These are phyloP conservation scores for Gallinago stenura DNA, from an alignment of 2,797 vertebrate genomes.

Conservation along the genomic window DNA sequence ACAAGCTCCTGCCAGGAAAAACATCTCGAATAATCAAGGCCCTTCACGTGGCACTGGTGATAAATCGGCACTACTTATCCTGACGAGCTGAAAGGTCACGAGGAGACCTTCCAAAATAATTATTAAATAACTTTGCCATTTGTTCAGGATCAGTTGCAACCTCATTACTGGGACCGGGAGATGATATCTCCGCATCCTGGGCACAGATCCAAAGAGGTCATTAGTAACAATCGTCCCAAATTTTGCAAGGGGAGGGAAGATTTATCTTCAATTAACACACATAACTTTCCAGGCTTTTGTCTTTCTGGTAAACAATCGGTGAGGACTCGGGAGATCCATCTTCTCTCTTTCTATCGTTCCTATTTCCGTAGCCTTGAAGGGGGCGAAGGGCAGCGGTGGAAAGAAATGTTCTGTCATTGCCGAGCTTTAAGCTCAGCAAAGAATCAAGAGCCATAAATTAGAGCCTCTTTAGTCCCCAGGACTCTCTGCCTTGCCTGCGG, in stretches of 20 bases:
- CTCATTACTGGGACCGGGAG: slow-evolving; percentile 75
- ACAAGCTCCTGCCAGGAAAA: slow-evolving; percentile 52
- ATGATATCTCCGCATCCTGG: slow-evolving; percentile 73
- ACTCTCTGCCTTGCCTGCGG: not conserved
- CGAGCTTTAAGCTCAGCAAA: slow-evolving; percentile 39
- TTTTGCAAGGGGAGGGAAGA: slow-evolving; percentile 70
- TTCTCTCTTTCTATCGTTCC: not conserved
- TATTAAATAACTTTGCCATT: slow-evolving; percentile 80
- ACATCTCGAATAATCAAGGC: slow-evolving; percentile 53
- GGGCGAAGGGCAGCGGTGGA: not conserved
- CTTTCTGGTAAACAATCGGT: slow-evolving; percentile 31
- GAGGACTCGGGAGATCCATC: not conserved
- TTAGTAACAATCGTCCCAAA: slow-evolving; percentile 72
- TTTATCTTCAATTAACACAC: slow-evolving; percentile 59
- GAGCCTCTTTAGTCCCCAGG: not conserved
- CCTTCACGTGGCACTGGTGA: slow-evolving; percentile 46
- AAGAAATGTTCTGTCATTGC: slow-evolving; percentile 27
- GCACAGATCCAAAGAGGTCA: slow-evolving; percentile 75
- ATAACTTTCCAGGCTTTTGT: slow-evolving; percentile 52
- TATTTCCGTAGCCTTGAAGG: slow-evolving; percentile 36
- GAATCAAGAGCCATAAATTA: slow-evolving; percentile 8
- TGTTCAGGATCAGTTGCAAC: slow-evolving; percentile 80
- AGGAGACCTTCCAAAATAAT: slow-evolving; percentile 73
- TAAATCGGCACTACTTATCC: slow-evolving; percentile 72
- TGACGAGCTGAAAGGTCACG: slow-evolving; percentile 75